These are phyloP conservation scores for Aphaenogaster floridana DNA, from an alignment of 1,140 invertebrate species.

Conservation along the genomic window DNA sequence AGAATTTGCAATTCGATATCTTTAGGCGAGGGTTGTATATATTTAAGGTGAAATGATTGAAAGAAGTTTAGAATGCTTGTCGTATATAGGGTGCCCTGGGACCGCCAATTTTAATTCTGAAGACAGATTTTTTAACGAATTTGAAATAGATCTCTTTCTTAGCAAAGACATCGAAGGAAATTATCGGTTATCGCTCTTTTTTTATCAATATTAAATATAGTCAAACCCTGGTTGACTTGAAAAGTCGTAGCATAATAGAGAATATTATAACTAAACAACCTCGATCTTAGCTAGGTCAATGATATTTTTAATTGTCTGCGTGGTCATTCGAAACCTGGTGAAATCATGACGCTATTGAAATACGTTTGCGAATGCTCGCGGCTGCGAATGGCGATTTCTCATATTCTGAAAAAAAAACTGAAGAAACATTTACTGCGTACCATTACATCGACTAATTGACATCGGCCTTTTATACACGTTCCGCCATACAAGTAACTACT, in stretches of 20 bases:
- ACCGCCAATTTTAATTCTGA: background rate
- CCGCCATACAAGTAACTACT: constrained; percentile 32
- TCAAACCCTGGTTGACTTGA: background rate
- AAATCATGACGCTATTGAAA: constrained; percentile 19
- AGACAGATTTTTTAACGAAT: background rate
- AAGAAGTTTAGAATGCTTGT: constrained; percentile 3
- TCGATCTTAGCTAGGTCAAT: background rate
- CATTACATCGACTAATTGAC: constrained; percentile 72
- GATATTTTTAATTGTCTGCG: background rate
- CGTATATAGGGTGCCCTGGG: background rate
- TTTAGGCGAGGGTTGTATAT: background rate
- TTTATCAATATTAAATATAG: background rate
- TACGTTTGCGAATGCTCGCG: background rate
- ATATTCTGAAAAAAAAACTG: constrained; percentile 1
- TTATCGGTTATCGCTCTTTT: background rate
- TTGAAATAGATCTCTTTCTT: background rate
- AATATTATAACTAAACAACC: background rate
- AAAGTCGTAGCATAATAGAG: background rate
- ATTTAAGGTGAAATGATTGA: constrained; percentile 40
- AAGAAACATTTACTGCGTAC: constrained; percentile 73
- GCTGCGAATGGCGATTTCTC: constrained; percentile 5
- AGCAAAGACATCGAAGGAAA: background rate
- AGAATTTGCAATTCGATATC: constrained; percentile 65
- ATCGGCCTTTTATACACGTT: constrained; percentile 64
- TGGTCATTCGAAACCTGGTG: background rate